Evolutionary conservation across 2,797 vertebrate genomes (phyloP).

Genomic region (Florisuga fusca): DNA sequence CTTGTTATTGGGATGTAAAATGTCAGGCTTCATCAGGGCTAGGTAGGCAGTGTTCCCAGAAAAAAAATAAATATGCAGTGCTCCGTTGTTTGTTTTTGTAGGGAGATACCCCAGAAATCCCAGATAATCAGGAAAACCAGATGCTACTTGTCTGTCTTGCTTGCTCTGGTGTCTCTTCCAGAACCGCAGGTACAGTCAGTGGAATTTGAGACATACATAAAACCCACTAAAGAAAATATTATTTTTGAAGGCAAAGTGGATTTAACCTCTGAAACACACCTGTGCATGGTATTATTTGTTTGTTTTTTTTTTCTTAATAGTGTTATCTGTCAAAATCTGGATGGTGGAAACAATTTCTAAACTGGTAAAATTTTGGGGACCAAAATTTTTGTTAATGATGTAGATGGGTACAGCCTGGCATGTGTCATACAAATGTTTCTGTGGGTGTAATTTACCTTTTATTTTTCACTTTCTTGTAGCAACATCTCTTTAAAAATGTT

Average conservation of each 20-base stretch:
- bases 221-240: background rate
- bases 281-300: background rate
- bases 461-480: background rate
- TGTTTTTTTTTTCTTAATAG: background rate
- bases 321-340: background rate
- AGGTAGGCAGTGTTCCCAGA: background rate
- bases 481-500: background rate
- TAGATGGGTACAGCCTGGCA: background rate
- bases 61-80: background rate
- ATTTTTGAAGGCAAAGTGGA: background rate
- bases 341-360: background rate
- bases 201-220: background rate
- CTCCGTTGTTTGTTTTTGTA: background rate
- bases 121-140: background rate
- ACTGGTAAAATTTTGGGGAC: background rate
- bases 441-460: background rate
- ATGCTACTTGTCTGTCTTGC: background rate
- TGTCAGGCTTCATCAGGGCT: background rate
- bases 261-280: background rate
- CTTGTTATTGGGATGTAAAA: constrained; percentile 10
- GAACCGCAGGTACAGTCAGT: background rate
- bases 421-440: background rate
- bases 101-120: background rate
- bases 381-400: background rate
- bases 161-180: background rate